Percentiles rank a stretch among this genome's conserved stretches.
phyloP scores from a whole-genome alignment of 2,113 vertebrate species.

The Narcine bancroftii region DNA sequence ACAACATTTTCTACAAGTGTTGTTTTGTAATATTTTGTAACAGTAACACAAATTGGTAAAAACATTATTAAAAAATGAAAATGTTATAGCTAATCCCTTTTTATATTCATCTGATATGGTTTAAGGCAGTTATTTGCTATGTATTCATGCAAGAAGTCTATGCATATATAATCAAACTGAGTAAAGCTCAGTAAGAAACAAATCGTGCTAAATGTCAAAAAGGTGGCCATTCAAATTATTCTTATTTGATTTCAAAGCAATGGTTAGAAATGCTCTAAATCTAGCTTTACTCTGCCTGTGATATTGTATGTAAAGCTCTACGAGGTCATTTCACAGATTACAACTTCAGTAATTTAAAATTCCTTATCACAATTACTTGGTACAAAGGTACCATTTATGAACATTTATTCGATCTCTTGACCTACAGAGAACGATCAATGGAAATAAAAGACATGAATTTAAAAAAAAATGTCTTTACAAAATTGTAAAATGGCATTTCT shows the following conservation, averaged over 20 bases:
- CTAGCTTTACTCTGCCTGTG: not conserved
- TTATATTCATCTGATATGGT: not conserved
- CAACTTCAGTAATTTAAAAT: not conserved
- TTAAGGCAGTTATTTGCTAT: not conserved
- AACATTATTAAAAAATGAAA: not conserved
- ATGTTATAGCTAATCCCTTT: not conserved
- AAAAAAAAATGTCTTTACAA: not conserved
- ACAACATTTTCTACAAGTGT: not conserved
- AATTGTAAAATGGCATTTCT: not conserved
- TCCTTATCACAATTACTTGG: not conserved
- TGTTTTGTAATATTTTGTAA: not conserved
- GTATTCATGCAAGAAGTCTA: not conserved
- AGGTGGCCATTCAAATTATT: not conserved
- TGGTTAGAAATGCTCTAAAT: not conserved
- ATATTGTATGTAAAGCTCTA: not conserved
- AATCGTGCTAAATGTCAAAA: not conserved
- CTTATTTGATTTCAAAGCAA: not conserved
- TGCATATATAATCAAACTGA: not conserved
- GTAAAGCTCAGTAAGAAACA: not conserved
- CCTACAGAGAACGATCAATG: not conserved
- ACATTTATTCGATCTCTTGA: not conserved
- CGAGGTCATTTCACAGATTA: not conserved
- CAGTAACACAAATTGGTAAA: not conserved
- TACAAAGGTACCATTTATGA: not conserved
- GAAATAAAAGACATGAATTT: not conserved